phyloP scores from a whole-genome alignment of 2,888 invertebrate species.

The Drosophila prostipennis region DNA sequence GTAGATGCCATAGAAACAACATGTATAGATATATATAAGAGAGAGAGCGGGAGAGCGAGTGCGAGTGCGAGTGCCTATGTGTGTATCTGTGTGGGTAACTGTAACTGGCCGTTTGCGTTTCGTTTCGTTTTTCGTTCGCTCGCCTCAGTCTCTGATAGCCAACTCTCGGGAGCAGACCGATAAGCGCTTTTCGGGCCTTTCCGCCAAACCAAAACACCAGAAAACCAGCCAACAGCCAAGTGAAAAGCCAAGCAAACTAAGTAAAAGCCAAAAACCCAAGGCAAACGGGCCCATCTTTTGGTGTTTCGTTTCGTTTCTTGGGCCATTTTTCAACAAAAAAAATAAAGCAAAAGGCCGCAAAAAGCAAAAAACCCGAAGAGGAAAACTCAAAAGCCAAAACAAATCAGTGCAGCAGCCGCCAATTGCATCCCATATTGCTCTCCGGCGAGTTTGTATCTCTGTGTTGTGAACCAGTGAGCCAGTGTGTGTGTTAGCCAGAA shows the following conservation, averaged over 20 bases:
- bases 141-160: conserved; percentile 83
- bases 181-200: conserved; percentile 71
- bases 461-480: conserved; percentile 19
- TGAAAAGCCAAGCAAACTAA: conserved; percentile 18
- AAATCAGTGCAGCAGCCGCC: conserved; percentile 50
- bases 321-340: not conserved
- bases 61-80: conserved; percentile 10
- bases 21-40: conserved; percentile 28
- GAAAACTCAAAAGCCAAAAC: conserved; percentile 15
- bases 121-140: conserved; percentile 29
- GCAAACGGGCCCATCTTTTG: not conserved
- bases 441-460: conserved; percentile 37
- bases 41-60: conserved; percentile 19
- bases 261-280: conserved; percentile 2
- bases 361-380: not conserved
- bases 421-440: conserved; percentile 60
- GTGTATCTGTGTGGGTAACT: conserved; percentile 60
- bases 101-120: conserved; percentile 58
- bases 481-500: conserved; percentile 36
- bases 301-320: conserved; percentile 5
- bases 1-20: conserved; percentile 55
- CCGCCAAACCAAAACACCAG: conserved; percentile 33
- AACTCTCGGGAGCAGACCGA: conserved; percentile 83
- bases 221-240: conserved; percentile 28
- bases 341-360: not conserved